Percentiles rank a stretch among this genome's conserved stretches.
These are phyloP conservation scores for Cynopterus brachyotis DNA, from an alignment of 2,113 vertebrate species.

Conservation along the genomic window DNA sequence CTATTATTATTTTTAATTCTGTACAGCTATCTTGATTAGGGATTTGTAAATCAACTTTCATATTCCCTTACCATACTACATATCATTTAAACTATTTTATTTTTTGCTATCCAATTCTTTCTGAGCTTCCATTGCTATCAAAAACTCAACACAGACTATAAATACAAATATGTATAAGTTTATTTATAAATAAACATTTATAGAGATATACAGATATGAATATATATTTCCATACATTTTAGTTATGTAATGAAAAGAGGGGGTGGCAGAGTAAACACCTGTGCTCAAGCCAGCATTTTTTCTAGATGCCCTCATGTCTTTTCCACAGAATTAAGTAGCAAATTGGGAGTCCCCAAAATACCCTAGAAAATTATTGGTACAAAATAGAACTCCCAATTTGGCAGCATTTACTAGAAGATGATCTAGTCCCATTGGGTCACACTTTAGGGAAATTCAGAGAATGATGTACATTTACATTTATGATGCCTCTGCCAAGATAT, in stretches of 20 bases:
- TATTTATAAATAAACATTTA: neutral
- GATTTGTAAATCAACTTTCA: conserved; percentile 13
- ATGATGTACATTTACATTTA: neutral
- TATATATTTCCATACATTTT: neutral
- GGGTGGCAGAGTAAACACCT: neutral
- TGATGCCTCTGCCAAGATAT: neutral
- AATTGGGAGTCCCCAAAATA: neutral
- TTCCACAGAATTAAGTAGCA: neutral
- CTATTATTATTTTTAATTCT: conserved; percentile 1
- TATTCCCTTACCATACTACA: neutral
- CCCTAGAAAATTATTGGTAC: neutral
- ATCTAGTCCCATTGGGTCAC: neutral
- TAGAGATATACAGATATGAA: neutral
- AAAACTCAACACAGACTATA: neutral
- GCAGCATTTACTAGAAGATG: neutral
- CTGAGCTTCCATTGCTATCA: neutral
- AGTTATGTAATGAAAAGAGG: neutral
- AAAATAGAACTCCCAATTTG: neutral
- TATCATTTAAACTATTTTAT: conserved; percentile 3
- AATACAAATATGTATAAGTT: neutral
- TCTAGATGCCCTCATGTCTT: neutral
- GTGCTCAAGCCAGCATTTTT: neutral
- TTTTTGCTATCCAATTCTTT: neutral
- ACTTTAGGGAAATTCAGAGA: neutral
- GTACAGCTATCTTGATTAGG: neutral